A percentile compares a stretch with the other conserved stretches of the same genome.
phyloP scores from a whole-genome alignment of 2,888 invertebrate species.

The Drosophila flavopinicola region DNA sequence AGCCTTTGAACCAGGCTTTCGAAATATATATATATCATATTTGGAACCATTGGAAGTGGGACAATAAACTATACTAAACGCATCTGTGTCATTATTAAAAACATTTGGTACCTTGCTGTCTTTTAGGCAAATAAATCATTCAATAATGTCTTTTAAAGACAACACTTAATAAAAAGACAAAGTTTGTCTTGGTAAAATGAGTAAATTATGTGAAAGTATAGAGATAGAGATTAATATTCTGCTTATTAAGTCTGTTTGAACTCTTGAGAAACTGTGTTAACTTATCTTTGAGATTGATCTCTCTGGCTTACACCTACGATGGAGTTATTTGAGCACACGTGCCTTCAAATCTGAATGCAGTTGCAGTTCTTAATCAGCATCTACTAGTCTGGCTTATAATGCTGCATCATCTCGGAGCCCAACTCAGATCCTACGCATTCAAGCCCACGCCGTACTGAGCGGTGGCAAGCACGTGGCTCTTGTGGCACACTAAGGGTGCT shows the following conservation, averaged over 20 bases:
- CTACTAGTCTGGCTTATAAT: constrained; percentile 21
- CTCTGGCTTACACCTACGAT: constrained; percentile 12
- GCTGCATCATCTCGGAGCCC: constrained; percentile 34
- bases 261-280: not conserved
- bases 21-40: too few relatives aligned
- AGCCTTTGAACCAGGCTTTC: too few relatives aligned
- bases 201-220: not conserved
- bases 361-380: constrained; percentile 8
- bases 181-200: not conserved
- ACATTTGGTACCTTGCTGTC: too few relatives aligned
- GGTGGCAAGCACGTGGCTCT: constrained; percentile 44
- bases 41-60: too few relatives aligned
- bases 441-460: constrained; percentile 37
- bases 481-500: constrained; percentile 17
- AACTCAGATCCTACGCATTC: constrained; percentile 37
- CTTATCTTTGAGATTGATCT: constrained; percentile 9
- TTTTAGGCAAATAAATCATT: too few relatives aligned
- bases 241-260: not conserved
- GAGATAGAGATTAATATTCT: not conserved
- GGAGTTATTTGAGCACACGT: constrained; percentile 2
- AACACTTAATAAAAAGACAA: too few relatives aligned
- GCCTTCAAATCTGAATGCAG: not conserved
- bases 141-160: too few relatives aligned
- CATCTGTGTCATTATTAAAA: too few relatives aligned
- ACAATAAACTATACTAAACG: too few relatives aligned